Percentiles rank a stretch among this genome's conserved stretches.
phyloP scores from a whole-genome alignment of 2,797 vertebrate species.

The Knipowitschia caucasica region DNA sequence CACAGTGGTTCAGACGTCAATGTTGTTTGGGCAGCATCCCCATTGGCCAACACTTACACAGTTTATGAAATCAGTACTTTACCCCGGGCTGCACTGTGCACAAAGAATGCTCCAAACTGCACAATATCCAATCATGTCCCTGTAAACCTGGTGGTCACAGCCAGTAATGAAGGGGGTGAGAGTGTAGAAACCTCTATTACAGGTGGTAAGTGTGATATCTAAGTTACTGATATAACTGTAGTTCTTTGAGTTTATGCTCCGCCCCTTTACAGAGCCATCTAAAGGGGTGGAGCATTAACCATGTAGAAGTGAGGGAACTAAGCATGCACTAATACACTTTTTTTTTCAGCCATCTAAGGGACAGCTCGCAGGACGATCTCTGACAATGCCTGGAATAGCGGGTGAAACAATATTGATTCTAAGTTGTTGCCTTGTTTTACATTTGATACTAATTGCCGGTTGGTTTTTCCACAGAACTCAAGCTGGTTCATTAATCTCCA shows the following conservation, averaged over 20 bases:
- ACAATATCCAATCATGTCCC: slow-evolving; percentile 33
- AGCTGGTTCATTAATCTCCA: slow-evolving; percentile 38
- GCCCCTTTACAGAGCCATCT: too few relatives aligned
- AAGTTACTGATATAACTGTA: background rate
- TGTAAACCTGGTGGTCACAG: slow-evolving; percentile 56
- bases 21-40: slow-evolving; percentile 63
- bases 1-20: slow-evolving; percentile 32
- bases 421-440: background rate
- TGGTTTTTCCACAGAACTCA: slow-evolving; percentile 25
- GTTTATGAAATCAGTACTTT: slow-evolving; percentile 47
- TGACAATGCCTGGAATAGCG: slow-evolving; percentile 24
- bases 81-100: slow-evolving; percentile 61
- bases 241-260: background rate
- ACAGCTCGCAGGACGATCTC: slow-evolving; percentile 40
- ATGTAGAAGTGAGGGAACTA: too few relatives aligned
- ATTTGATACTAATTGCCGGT: background rate
- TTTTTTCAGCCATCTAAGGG: background rate
- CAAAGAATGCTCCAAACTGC: slow-evolving; percentile 59
- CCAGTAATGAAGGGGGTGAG: slow-evolving; percentile 69
- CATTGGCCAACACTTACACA: slow-evolving; percentile 62
- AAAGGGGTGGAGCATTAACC: too few relatives aligned
- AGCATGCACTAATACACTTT: background rate
- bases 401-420: slow-evolving; percentile 10
- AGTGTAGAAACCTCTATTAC: slow-evolving; percentile 42
- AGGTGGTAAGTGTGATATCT: too few relatives aligned